A percentile compares a stretch with the other conserved stretches of the same genome.
Conservation (phyloP, 2,888 invertebrate genomes). For the Bhutanitis thaidina region DNA sequence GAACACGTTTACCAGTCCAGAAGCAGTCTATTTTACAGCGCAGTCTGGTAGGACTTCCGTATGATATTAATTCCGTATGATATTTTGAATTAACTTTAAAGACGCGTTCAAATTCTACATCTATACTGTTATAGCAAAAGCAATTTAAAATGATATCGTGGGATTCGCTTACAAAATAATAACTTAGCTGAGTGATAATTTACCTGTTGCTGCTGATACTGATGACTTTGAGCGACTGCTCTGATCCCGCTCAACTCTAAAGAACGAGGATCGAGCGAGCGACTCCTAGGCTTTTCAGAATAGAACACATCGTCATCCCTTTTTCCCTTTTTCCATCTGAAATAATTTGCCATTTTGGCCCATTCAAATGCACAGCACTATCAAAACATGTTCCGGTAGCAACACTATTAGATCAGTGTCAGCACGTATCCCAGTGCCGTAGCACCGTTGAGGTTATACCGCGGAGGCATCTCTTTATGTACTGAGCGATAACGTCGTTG, state of each 20-base stretch:
- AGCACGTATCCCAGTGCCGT: conserved; percentile 34
- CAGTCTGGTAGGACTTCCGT: too few relatives aligned
- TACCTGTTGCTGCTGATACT: conserved; percentile 42
- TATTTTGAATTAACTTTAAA: too few relatives aligned
- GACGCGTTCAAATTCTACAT: too few relatives aligned
- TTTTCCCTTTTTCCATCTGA: conserved; percentile 84
- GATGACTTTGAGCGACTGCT: conserved; percentile 74
- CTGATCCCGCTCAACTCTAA: conserved; percentile 84
- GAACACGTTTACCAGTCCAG: too few relatives aligned
- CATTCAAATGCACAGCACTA: conserved; percentile 32
- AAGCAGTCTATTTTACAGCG: too few relatives aligned
- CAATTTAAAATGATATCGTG: too few relatives aligned
- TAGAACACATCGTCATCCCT: conserved; percentile 78
- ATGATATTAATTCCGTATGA: too few relatives aligned
- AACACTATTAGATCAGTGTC: conserved; percentile 22
- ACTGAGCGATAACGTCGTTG: conserved; percentile 67
- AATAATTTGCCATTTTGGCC: conserved; percentile 82
- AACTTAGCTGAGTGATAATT: not conserved
- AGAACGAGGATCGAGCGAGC: conserved; percentile 86
- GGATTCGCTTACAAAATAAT: too few relatives aligned
- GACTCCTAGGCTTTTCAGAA: conserved; percentile 83
- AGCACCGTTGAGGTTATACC: conserved; percentile 44
- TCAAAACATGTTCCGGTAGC: conserved; percentile 19
- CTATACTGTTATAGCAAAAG: too few relatives aligned
- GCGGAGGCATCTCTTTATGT: conserved; percentile 61